Base-by-base conservation (phyloP, 2,113 vertebrate genomes). In the Camelus dromedarius region DNA sequence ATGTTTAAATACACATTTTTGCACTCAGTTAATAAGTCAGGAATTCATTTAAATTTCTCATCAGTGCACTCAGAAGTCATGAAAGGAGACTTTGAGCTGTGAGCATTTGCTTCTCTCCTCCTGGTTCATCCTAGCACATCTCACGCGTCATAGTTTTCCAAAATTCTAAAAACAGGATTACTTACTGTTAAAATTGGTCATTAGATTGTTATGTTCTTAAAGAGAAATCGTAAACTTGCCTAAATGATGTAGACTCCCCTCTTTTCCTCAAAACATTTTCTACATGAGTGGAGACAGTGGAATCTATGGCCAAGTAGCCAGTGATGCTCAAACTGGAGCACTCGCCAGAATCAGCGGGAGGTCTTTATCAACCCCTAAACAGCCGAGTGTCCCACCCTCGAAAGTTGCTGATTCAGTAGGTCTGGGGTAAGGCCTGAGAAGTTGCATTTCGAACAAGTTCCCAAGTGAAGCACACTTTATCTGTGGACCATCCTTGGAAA, bases 1-100 rank as follows among this genome's bases (percentile, higher is more conserved):
- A 42, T 96, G 80, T 96, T 97, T 95, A 97, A 95, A 96, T 91
- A 94, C 67, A 72, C 92, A 97, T 95, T 90, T 76, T 66, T 82
- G 35, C 62, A 72, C 48, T 50, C 46, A 75, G 26, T 91, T 95
- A 96, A 50, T 97, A 94, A 95, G 58, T 97, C 83, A 96, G 73
- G 80, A 67, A 56, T 86, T 91, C 18, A 10, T 60, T 94, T 86
- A 76, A 93, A 95, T 94, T 92, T 83, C 60, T 87, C 87, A 72
- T 67, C 66, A 38, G 48, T 50, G 48, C n/a, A 32, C 48, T 87
- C 89, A 72, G 52, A 94, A 97, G 32, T 58, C 70, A 67, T 93
- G 93, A 70, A 54, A 80, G 75, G 50, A 67, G 93, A 70, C 56
- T 38, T 16, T 20, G 38, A 46, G 42, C 30, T n/a, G 14, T 12